A percentile compares a stretch with the other conserved stretches of the same genome.
phyloP scores from a whole-genome alignment of 2,888 invertebrate genomes.

The Hartigia nigra region DNA sequence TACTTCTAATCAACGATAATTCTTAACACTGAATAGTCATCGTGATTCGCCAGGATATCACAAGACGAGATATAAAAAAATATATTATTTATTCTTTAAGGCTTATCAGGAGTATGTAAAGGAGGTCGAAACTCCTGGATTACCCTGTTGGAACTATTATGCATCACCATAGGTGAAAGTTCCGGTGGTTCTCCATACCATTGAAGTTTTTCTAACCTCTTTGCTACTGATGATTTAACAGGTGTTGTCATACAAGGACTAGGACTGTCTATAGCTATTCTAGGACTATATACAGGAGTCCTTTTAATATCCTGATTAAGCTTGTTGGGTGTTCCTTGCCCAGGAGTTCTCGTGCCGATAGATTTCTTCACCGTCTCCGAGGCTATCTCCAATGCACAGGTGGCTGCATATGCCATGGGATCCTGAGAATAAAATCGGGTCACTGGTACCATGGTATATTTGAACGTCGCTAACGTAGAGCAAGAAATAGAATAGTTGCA shows the following conservation, averaged over 20 bases:
- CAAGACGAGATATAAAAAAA: not conserved
- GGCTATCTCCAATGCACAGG: constrained; percentile 45
- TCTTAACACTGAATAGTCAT: not conserved
- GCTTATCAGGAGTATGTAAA: constrained; percentile 26
- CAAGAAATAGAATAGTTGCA: not conserved
- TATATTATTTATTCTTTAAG: not conserved
- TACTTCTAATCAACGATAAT: not conserved
- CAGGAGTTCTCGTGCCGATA: constrained; percentile 22
- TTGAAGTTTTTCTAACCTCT: constrained; percentile 68
- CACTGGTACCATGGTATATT: not conserved
- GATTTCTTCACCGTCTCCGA: constrained; percentile 49
- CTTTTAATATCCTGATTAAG: not conserved
- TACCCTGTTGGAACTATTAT: constrained; percentile 66
- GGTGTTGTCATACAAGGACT: constrained; percentile 1
- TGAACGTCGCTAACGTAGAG: not conserved
- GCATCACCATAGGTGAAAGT: constrained; percentile 67
- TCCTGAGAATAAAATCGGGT: constrained; percentile 37
- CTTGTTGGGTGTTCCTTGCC: constrained; percentile 17
- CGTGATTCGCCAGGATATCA: not conserved
- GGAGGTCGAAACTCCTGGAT: constrained; percentile 41
- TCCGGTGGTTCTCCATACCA: constrained; percentile 71
- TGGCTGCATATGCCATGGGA: constrained; percentile 37
- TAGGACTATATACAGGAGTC: constrained; percentile 7
- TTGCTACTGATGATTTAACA: constrained; percentile 38
- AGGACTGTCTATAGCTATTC: constrained; percentile 1